Evolutionary conservation across 2,888 invertebrate genomes (phyloP).

Genomic region (Polietes domitor): DNA sequence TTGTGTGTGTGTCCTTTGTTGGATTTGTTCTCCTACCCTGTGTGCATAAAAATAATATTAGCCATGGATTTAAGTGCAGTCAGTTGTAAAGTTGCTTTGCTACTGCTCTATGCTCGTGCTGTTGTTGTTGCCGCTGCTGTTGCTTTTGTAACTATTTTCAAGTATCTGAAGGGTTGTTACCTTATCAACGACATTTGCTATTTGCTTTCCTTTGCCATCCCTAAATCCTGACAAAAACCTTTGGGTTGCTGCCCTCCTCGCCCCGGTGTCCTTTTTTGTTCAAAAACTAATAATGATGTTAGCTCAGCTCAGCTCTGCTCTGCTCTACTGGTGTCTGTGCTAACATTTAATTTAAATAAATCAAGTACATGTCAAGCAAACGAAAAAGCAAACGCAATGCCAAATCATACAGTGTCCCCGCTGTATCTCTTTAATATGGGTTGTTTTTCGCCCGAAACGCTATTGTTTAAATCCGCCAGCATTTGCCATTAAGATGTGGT

Average conservation of each 20-base stretch:
- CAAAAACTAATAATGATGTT: constrained; percentile 58
- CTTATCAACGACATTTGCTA: constrained; percentile 43
- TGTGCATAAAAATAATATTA: constrained; percentile 57
- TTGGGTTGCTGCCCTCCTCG: constrained; percentile 15
- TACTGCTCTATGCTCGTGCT: neutral
- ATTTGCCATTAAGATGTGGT: constrained; percentile 47
- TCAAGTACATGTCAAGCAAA: constrained; percentile 64
- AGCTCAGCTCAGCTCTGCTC: too few species aligned
- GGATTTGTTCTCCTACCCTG: neutral
- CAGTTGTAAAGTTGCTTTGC: constrained; percentile 58
- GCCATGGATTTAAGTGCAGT: constrained; percentile 61
- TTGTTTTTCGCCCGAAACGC: constrained; percentile 23
- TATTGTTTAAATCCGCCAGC: constrained; percentile 12
- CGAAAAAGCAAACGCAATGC: constrained; percentile 23
- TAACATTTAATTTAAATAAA: constrained; percentile 61
- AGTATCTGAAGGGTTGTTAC: constrained; percentile 56
- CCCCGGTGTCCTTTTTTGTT: constrained; percentile 40
- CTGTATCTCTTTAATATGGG: constrained; percentile 8
- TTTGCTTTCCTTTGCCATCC: constrained; percentile 17
- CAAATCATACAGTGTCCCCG: constrained; percentile 32
- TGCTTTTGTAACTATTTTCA: constrained; percentile 16
- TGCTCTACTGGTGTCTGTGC: constrained; percentile 43
- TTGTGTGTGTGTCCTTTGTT: constrained; percentile 6
- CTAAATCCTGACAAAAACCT: constrained; percentile 10
- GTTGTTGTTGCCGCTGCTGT: constrained; percentile 10